Base-by-base conservation (phyloP, 2,113 vertebrate species). In the Oreochromis tanganicae region DNA sequence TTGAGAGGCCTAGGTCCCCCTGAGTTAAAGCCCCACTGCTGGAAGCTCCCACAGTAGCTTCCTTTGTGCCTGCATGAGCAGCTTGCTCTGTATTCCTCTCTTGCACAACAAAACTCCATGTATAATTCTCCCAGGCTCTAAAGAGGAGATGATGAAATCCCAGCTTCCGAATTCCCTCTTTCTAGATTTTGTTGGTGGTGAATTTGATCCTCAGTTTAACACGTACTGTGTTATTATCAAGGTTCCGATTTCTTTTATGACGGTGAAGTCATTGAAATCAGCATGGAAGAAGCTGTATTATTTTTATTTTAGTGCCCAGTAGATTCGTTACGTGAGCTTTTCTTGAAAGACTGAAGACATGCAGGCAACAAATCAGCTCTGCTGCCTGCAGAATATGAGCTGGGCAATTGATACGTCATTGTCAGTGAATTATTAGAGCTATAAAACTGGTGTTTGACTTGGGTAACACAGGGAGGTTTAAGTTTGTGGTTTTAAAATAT, bases 11-110 rank as follows among this genome's bases (percentile, higher is more conserved):
- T 83, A 13, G 6, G 87, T 78, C 80, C 87, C 80, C 84, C 68
- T 13, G 87, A 92, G 90, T 91, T 94, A 91, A 90, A 93, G 90
- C 91, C 80, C 66, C 2, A 24, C 89, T 87, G 88, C 87, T 91
- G 88, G 93, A 92, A 73, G 92, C 93, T 95, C 94, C 91, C 93
- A 96, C 94, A 96, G 92, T 94, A 86, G 91, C 92, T 80, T 92
- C 93, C 91, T 95, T 95, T 95, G 95, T 95, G 91, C 87, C 89
- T 38, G 86, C 88, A 88, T 68, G 90, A 89, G 29, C 85, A 54
- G 52, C 91, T 84, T 55, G 50, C 92, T 95, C 93, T 90, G 92
- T 95, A 95, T 95, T 95, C 95, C 91, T 41, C 86, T 84, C 89
- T 87, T 66, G 89, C 92, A 84, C 85, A 10, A 41, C 80, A 59